phyloP scores from a whole-genome alignment of 2,113 vertebrate species.

The Ellobius talpinus region DNA sequence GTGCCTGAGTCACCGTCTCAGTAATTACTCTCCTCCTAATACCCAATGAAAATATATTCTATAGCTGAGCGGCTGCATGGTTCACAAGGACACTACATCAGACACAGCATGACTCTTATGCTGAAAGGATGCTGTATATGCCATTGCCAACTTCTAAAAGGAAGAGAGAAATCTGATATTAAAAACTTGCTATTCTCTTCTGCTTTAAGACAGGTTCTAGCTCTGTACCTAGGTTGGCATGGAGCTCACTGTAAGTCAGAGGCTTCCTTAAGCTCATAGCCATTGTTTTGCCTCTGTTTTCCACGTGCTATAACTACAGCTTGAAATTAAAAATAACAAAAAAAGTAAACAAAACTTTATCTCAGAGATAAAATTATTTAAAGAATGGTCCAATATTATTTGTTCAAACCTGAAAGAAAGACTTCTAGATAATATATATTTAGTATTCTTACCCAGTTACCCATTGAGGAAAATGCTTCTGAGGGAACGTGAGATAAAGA shows the following conservation, averaged over 20 bases:
- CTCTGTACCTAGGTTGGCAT: too few relatives aligned
- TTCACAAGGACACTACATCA: rapidly evolving
- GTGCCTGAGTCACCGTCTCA: neutral
- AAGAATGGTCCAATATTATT: neutral
- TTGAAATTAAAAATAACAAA: neutral
- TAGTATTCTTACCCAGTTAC: slow-evolving; percentile 3
- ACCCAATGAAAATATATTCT: neutral
- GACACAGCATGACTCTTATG: too few relatives aligned
- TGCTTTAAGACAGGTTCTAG: neutral
- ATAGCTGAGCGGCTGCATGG: neutral
- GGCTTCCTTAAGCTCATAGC: neutral
- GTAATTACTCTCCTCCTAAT: neutral
- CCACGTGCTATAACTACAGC: neutral
- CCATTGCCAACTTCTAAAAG: neutral
- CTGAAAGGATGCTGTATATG: neutral
- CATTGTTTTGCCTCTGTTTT: too few relatives aligned
- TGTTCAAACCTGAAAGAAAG: neutral
- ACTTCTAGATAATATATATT: neutral
- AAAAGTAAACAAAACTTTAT: neutral
- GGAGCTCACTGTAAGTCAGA: neutral
- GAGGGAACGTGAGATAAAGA: neutral
- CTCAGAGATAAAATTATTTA: neutral
- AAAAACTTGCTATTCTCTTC: neutral
- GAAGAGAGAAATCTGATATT: neutral
- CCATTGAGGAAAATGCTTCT: neutral